Evolutionary conservation across 2,888 invertebrate genomes (phyloP).

Genomic region (Meiosimyza platycephala): DNA sequence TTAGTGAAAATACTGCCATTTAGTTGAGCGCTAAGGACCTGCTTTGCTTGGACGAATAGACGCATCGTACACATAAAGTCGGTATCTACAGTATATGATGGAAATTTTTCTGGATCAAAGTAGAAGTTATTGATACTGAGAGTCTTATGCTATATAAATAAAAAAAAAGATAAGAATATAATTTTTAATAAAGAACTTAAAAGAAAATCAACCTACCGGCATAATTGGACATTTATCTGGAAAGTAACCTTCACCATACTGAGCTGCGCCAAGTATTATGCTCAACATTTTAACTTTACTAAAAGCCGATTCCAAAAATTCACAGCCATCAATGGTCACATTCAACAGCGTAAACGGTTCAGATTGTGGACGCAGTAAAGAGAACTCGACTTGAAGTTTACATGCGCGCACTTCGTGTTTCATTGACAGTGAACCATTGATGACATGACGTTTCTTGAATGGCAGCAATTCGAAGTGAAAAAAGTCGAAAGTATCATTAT

Average conservation of each 20-base stretch:
- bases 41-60: no score
- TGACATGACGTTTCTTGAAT: not conserved
- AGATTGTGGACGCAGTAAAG: not conserved
- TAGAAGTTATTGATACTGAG: no score
- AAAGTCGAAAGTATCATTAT: not conserved
- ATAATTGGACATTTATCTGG: not conserved
- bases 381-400: not conserved
- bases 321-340: constrained; percentile 3
- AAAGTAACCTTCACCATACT: not conserved
- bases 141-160: no score
- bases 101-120: no score
- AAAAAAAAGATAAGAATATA: no score
- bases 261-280: not conserved
- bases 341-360: not conserved
- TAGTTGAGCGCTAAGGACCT: no score
- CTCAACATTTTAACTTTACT: not conserved
- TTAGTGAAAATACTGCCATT: no score
- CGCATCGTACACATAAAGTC: no score
- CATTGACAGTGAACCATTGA: not conserved
- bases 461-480: constrained; percentile 1
- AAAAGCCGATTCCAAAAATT: not conserved
- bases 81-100: no score
- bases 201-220: not conserved
- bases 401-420: not conserved
- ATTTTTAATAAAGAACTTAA: not conserved